phyloP scores from a whole-genome alignment of 2,797 vertebrate genomes.

The Tympanoctomys barrerae region DNA sequence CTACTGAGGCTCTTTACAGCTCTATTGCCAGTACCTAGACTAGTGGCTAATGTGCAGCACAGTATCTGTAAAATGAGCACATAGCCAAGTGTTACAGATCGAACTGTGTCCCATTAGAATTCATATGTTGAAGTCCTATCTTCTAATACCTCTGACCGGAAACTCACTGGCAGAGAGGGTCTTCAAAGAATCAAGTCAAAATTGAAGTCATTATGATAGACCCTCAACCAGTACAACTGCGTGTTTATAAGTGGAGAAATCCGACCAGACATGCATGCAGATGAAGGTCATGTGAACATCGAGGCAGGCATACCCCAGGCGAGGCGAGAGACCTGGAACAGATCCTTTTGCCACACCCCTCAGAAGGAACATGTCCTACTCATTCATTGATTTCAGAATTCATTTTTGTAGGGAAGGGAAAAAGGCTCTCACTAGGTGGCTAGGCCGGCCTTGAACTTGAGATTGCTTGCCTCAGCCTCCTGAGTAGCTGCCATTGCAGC shows the following conservation, averaged over 20 bases:
- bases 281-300: not conserved
- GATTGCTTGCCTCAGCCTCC: not conserved
- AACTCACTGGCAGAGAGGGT: not conserved
- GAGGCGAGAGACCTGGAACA: not conserved
- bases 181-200: constrained; percentile 30
- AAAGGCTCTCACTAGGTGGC: not conserved
- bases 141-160: not conserved
- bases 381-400: not conserved
- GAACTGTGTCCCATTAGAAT: constrained; percentile 20
- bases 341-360: not conserved
- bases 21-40: not conserved
- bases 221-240: not conserved
- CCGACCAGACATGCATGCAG: not conserved
- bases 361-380: not conserved
- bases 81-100: not conserved
- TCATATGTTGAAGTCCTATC: not conserved
- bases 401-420: not conserved
- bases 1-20: not conserved
- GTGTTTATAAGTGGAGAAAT: not conserved
- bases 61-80: not conserved
- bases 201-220: not conserved
- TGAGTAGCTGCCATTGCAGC: not conserved
- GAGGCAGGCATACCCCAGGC: not conserved
- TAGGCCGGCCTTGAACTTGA: not conserved
- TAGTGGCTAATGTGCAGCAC: not conserved